A percentile compares a stretch with the other conserved stretches of the same genome.
Evolutionary conservation across 1,140 invertebrate species (phyloP).

Genomic region (Melanaphis sacchari): DNA sequence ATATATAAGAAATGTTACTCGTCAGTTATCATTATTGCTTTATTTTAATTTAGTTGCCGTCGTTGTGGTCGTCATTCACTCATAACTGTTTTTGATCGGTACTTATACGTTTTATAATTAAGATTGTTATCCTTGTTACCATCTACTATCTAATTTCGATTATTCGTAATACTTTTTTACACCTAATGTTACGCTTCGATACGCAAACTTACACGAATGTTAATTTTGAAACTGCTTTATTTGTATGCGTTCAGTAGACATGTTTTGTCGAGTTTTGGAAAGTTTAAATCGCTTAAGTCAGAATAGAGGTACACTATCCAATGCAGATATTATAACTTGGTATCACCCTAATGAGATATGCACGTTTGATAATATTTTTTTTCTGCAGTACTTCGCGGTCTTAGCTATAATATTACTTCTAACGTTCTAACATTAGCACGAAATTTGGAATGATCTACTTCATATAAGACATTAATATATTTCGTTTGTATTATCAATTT

Average conservation of each 20-base stretch:
- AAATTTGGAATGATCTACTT: background rate
- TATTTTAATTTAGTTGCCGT: background rate
- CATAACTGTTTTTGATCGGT: background rate
- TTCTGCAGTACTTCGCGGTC: background rate
- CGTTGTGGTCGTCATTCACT: background rate
- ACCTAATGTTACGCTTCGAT: background rate
- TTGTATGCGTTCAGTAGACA: background rate
- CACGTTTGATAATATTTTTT: background rate
- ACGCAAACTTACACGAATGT: background rate
- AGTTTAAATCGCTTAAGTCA: conserved; percentile 21
- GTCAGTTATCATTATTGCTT: no score
- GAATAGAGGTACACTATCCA: background rate
- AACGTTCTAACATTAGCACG: no score
- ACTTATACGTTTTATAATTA: background rate
- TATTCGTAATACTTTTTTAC: background rate
- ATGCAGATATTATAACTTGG: background rate
- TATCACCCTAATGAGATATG: background rate
- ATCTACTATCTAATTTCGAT: background rate
- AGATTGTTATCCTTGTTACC: background rate
- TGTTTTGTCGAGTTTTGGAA: background rate
- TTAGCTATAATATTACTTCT: background rate
- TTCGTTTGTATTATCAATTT: background rate
- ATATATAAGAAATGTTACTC: no score
- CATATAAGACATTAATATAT: background rate
- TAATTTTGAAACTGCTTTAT: background rate